Base-by-base conservation (phyloP, 2,797 vertebrate species). In the Paedocypris micromegethes region DNA sequence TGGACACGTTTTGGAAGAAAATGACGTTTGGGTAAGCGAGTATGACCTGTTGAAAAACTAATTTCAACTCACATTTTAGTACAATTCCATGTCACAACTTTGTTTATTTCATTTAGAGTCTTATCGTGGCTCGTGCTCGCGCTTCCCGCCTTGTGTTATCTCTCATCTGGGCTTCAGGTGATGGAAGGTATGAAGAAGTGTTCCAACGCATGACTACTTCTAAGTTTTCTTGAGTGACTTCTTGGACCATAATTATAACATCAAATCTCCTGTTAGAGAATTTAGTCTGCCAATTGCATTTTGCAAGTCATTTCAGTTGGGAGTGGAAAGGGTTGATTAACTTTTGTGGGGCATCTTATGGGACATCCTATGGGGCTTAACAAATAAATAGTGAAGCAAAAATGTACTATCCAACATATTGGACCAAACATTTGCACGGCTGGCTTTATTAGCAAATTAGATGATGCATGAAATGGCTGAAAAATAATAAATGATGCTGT, bases 21-120 rank as follows among this genome's bases (percentile, higher is more conserved):
- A 89, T 89, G 87, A 78, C 78, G 74, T 60, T 48, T 66, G 56
- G 86, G 88, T 89, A 83, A 86, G 86, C 9, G 2, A 2, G 1
- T 62, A 3, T 4, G 2, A 6, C 23, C 23, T 23, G 23, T 23
- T 38, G 40, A 40, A 45, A 5, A 40, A 7, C 4, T 2, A 37
- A 9, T 39, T 45, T 9, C 23, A 23, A 1, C 23, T 23, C 23
- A 49, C 44, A n/a, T 49, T 52, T 2, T 38, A 50, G 23, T 40
- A 9, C 23, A 6, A 52, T 8, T 55, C 2, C 54, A 68, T 7
- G 52, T 40, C 58, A 62, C 58, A 66, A 56, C 42, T 4, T 43
- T 68, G n/a, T 55, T 66, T 38, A n/a, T 56, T 68, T 9, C 9
- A 61, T 72, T 70, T 40, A 74, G 79, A 55, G 75, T 77, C 74